Percentiles rank a stretch among this genome's conserved stretches.
These are phyloP conservation scores for Tachyglossus aculeatus DNA, from an alignment of 2,797 vertebrate genomes.

Conservation along the genomic window DNA sequence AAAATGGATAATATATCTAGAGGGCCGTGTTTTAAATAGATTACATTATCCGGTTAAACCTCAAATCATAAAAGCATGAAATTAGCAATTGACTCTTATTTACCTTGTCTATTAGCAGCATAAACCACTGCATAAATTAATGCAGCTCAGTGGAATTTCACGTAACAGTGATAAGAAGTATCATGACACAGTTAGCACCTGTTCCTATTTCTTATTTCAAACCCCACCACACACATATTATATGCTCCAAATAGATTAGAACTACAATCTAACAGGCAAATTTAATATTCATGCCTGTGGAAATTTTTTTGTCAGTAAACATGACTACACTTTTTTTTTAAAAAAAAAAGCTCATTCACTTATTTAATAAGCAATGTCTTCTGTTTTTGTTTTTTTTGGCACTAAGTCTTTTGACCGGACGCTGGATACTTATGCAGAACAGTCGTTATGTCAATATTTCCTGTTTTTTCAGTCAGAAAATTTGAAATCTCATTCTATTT, in stretches of 20 bases:
- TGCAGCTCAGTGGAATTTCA: conserved; percentile 75
- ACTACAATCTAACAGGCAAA: no score
- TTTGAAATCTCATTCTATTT: conserved; percentile 19
- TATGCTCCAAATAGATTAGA: conserved; percentile 65
- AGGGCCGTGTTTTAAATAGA: conserved; percentile 69
- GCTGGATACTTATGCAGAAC: conserved; percentile 13
- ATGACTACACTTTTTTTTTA: conserved; percentile 36
- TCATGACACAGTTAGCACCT: conserved; percentile 69
- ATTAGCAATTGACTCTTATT: conserved; percentile 81
- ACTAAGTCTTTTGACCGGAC: conserved; percentile 10
- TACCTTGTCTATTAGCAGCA: conserved; percentile 75
- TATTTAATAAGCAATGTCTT: conserved; percentile 54
- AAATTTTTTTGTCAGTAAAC: conserved; percentile 63
- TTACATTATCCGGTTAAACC: conserved; percentile 74
- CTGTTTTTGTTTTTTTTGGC: conserved; percentile 37
- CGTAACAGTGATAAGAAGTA: conserved; percentile 67
- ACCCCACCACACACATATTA: conserved; percentile 43
- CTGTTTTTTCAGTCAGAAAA: conserved; percentile 31
- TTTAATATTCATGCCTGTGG: conserved; percentile 67
- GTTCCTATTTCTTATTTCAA: conserved; percentile 59
- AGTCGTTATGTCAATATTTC: background rate
- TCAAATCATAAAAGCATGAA: conserved; percentile 79
- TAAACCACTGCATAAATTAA: conserved; percentile 77
- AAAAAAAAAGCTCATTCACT: conserved; percentile 33
- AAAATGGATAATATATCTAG: conserved; percentile 73